A percentile compares a stretch with the other conserved stretches of the same genome.
Evolutionary conservation across 2,113 vertebrate genomes (phyloP).

Genomic region (Caranx melampygus): DNA sequence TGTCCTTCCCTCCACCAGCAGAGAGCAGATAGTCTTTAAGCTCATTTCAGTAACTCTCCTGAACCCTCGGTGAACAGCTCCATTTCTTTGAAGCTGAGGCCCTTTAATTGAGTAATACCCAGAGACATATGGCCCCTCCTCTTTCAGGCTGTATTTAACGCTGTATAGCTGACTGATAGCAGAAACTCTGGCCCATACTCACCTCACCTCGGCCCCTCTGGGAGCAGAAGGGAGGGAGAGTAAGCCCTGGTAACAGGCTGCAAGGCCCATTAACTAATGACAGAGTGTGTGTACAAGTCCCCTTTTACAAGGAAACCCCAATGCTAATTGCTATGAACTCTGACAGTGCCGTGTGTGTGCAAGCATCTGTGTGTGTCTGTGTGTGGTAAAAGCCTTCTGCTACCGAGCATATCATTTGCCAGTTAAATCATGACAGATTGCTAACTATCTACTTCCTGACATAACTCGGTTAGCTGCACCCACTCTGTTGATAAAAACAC

Average conservation of each 20-base stretch:
- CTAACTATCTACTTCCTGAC: neutral
- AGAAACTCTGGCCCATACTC: slow-evolving; percentile 59
- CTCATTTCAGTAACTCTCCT: slow-evolving; percentile 54
- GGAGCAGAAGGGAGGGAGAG: slow-evolving; percentile 61
- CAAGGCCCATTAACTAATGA: slow-evolving; percentile 81
- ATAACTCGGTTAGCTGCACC: slow-evolving; percentile 24
- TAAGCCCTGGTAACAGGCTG: slow-evolving; percentile 70
- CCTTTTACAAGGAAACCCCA: slow-evolving; percentile 67
- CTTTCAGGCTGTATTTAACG: slow-evolving; percentile 62
- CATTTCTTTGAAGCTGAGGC: slow-evolving; percentile 56
- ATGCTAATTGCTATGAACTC: slow-evolving; percentile 77
- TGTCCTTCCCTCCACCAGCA: slow-evolving; percentile 8
- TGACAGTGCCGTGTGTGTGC: slow-evolving; percentile 35
- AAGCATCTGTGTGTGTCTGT: slow-evolving; percentile 39
- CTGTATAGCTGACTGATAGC: slow-evolving; percentile 66
- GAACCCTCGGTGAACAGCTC: slow-evolving; percentile 39
- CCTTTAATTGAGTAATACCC: slow-evolving; percentile 70
- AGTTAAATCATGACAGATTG: slow-evolving; percentile 42
- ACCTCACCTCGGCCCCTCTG: slow-evolving; percentile 64
- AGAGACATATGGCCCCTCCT: slow-evolving; percentile 68
- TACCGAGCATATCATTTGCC: slow-evolving; percentile 46
- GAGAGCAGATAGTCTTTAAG: slow-evolving; percentile 29
- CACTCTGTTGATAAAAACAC: slow-evolving; percentile 33
- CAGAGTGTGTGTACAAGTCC: slow-evolving; percentile 69
- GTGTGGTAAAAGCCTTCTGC: slow-evolving; percentile 44